phyloP scores from a whole-genome alignment of 2,113 vertebrate genomes.

The Tichodroma muraria region DNA sequence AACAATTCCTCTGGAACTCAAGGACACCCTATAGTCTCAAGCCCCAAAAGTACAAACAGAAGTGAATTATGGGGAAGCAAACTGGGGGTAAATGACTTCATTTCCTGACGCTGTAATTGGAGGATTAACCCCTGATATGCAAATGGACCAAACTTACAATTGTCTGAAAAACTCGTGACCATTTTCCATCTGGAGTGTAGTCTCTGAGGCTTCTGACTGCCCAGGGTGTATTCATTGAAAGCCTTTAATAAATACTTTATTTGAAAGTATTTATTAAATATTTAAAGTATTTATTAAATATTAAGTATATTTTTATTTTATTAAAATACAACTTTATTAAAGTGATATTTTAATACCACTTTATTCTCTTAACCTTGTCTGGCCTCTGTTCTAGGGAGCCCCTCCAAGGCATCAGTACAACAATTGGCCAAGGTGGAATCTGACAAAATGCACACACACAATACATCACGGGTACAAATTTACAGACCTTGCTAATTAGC shows the following conservation, averaged over 20 bases:
- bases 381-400: neutral
- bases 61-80: neutral
- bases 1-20: neutral
- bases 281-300: too few relatives aligned
- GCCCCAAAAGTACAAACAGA: neutral
- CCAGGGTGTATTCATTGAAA: neutral
- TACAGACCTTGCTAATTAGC: neutral
- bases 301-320: too few relatives aligned
- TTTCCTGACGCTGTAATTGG: neutral
- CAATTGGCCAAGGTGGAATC: neutral
- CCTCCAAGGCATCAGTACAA: neutral
- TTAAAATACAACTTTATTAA: too few relatives aligned
- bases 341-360: too few relatives aligned
- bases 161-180: neutral
- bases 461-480: too few relatives aligned
- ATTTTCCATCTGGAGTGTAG: neutral
- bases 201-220: neutral
- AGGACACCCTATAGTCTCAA: neutral
- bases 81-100: neutral
- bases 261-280: too few relatives aligned
- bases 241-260: neutral
- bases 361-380: neutral
- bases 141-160: neutral
- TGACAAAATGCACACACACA: rapidly evolving
- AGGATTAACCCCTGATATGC: neutral